Conservation (phyloP, 2,113 vertebrate genomes). For the Rhinoderma darwinii region DNA sequence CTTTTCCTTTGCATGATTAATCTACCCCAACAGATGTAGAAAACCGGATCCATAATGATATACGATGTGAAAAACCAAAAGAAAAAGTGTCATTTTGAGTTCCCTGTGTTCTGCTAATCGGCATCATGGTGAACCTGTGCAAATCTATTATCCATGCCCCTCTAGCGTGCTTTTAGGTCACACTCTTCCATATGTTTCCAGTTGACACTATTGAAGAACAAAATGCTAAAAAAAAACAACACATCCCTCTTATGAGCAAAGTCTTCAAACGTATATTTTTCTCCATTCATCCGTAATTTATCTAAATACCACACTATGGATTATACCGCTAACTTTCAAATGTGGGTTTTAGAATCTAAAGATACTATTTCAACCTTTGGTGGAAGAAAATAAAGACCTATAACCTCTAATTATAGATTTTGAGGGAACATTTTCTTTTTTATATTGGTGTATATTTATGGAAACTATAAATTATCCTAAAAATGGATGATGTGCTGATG, state of each 20-base stretch:
- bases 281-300: background rate
- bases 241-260: background rate
- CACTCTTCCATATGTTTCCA: background rate
- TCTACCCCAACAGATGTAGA: no score
- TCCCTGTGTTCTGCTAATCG: no score
- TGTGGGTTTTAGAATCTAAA: background rate
- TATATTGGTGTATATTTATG: conserved; percentile 32
- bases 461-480: conserved; percentile 50
- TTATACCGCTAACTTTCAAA: background rate
- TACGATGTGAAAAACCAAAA: no score
- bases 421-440: background rate
- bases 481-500: background rate
- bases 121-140: no score
- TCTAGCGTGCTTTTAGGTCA: background rate
- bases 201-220: background rate
- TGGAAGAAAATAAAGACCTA: background rate
- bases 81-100: no score
- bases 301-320: conserved; percentile 1
- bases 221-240: background rate
- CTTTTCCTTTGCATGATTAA: no score
- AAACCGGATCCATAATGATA: no score
- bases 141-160: no score
- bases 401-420: conserved; percentile 48
- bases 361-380: background rate
- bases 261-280: background rate